Percentiles rank a stretch among this genome's conserved stretches.
phyloP scores from a whole-genome alignment of 2,888 invertebrate species.

The Coelopa pilipes region DNA sequence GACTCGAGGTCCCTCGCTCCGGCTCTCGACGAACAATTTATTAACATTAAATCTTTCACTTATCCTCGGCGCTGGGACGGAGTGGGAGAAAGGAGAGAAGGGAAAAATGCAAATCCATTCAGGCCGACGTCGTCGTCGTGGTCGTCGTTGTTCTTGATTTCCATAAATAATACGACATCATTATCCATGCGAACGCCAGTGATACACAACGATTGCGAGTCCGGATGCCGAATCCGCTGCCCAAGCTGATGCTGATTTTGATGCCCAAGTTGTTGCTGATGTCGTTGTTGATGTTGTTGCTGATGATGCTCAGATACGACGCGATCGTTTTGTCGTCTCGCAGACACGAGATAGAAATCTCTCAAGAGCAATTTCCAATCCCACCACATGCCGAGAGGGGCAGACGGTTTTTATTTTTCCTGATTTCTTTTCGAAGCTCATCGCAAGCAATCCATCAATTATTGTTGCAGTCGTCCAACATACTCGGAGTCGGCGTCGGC shows the following conservation, averaged over 20 bases:
- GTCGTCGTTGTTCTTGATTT: conserved; percentile 20
- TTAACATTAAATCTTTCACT: conserved; percentile 34
- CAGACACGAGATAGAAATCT: conserved; percentile 36
- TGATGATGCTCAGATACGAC: conserved; percentile 33
- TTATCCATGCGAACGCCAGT: conserved; percentile 34
- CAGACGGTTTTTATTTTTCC: background rate
- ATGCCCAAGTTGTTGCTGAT: background rate
- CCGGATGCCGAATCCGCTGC: background rate
- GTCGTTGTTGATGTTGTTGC: conserved; percentile 14
- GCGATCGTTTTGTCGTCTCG: conserved; percentile 36
- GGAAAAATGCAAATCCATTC: conserved; percentile 31
- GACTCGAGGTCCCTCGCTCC: background rate
- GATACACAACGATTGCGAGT: conserved; percentile 2
- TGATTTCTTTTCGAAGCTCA: conserved; percentile 34
- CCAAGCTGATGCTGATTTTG: conserved; percentile 21
- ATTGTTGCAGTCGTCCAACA: conserved; percentile 6
- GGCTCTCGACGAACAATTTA: conserved; percentile 29
- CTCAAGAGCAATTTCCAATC: conserved; percentile 34
- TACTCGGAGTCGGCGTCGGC: background rate
- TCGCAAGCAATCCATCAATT: conserved; percentile 36
- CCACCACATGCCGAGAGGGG: background rate
- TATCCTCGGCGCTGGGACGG: background rate
- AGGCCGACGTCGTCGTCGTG: background rate
- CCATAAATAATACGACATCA: conserved; percentile 38
- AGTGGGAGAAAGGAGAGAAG: background rate